These are phyloP conservation scores for Platycercus adscitus DNA, from an alignment of 2,113 vertebrate species.

Conservation along the genomic window DNA sequence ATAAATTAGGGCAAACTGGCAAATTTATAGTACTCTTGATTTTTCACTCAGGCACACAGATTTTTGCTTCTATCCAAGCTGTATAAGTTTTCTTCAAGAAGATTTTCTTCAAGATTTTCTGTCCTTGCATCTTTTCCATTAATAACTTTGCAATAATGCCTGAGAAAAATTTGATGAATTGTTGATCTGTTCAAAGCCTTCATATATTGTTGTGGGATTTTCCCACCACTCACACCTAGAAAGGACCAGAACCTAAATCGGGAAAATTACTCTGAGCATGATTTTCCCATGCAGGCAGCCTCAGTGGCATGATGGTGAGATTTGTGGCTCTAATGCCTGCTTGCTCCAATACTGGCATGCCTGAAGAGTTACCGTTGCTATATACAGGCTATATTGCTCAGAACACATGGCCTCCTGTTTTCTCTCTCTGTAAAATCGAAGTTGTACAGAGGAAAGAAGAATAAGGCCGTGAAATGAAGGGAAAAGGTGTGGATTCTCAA, in stretches of 20 bases:
- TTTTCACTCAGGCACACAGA: neutral
- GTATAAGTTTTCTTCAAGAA: neutral
- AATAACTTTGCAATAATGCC: neutral
- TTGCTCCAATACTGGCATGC: neutral
- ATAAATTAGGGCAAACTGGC: neutral
- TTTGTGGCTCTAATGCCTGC: neutral
- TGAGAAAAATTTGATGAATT: neutral
- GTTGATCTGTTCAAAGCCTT: neutral
- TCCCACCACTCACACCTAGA: neutral
- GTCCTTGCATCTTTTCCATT: neutral
- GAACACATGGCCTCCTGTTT: neutral
- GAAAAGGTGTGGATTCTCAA: neutral
- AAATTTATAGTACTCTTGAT: neutral
- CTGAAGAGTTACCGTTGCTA: neutral
- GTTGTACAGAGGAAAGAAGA: slow-evolving; percentile 1
- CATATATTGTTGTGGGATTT: neutral
- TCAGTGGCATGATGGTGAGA: neutral
- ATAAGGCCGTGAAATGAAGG: slow-evolving; percentile 17
- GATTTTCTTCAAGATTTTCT: neutral
- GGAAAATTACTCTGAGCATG: neutral
- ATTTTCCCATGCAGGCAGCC: neutral
- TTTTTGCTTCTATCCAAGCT: neutral
- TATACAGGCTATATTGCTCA: neutral
- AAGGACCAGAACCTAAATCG: neutral
- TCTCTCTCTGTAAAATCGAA: neutral